These are phyloP conservation scores for Euphonia xanthogaster DNA, from an alignment of 2,797 vertebrate species.

Conservation along the genomic window DNA sequence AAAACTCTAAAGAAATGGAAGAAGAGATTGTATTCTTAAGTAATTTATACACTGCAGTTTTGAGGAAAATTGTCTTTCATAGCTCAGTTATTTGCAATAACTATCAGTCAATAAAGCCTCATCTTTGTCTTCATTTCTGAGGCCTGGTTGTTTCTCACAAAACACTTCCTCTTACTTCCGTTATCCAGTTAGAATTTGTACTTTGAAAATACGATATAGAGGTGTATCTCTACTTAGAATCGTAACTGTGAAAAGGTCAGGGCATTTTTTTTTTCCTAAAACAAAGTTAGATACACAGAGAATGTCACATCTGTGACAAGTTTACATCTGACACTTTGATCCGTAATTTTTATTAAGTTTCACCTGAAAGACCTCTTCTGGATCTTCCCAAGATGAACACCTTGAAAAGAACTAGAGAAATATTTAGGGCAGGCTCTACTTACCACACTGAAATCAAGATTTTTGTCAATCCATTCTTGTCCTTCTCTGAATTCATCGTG, in stretches of 20 bases:
- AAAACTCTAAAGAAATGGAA: neutral
- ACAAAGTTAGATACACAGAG: neutral
- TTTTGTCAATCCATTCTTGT: constrained; percentile 95
- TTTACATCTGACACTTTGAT: neutral
- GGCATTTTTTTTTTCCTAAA: neutral
- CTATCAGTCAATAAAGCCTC: neutral
- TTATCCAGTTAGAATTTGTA: neutral
- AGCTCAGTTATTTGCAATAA: neutral
- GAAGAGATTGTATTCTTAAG: neutral
- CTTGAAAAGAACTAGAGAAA: neutral
- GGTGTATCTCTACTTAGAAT: neutral
- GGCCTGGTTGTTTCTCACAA: neutral
- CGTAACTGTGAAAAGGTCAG: neutral
- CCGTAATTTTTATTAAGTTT: fast-evolving
- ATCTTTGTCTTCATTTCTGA: neutral
- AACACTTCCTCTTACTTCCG: neutral
- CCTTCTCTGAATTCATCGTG: constrained; percentile 95
- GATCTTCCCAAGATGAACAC: neutral
- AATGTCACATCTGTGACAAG: neutral
- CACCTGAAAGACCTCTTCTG: neutral
- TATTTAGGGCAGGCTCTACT: constrained; percentile 50
- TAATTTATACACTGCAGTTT: neutral
- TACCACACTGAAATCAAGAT: constrained; percentile 95
- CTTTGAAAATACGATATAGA: neutral
- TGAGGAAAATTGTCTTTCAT: neutral